Evolutionary conservation across 2,888 invertebrate species (phyloP).

Genomic region (Orthonevra nobilis): DNA sequence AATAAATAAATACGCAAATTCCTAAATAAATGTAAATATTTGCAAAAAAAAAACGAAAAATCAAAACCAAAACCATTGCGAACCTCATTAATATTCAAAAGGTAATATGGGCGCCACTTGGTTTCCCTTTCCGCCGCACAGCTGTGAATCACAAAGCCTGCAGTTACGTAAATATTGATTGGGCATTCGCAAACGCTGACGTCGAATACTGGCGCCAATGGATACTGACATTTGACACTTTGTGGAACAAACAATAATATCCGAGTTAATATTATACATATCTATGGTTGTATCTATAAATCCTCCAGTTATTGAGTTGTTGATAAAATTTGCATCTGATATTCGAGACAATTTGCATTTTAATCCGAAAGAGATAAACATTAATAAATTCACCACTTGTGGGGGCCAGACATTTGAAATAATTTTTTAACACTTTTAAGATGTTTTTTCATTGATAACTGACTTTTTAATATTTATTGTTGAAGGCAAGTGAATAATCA

Average conservation of each 20-base stretch:
- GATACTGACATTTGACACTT: conserved; percentile 37
- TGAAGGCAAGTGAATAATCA: no score
- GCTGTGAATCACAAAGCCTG: not conserved
- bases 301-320: not conserved
- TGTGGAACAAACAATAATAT: conserved; percentile 12
- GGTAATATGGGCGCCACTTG: not conserved
- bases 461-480: no score
- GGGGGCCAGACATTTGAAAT: no score
- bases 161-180: conserved; percentile 28
- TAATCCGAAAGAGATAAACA: no score
- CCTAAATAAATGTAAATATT: conserved; percentile 9
- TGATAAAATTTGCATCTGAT: no score
- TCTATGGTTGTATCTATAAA: no score
- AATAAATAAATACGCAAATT: conserved; percentile 2
- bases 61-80: not conserved
- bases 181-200: conserved; percentile 22
- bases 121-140: not conserved
- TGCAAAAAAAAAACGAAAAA: conserved; percentile 1
- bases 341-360: no score
- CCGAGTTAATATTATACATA: no score
- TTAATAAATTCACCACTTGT: no score
- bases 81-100: conserved; percentile 44
- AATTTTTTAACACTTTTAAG: no score
- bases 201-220: conserved; percentile 34
- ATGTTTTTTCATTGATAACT: no score